Conservation (phyloP, 2,888 invertebrate species). For the Geophilus truncorum region DNA sequence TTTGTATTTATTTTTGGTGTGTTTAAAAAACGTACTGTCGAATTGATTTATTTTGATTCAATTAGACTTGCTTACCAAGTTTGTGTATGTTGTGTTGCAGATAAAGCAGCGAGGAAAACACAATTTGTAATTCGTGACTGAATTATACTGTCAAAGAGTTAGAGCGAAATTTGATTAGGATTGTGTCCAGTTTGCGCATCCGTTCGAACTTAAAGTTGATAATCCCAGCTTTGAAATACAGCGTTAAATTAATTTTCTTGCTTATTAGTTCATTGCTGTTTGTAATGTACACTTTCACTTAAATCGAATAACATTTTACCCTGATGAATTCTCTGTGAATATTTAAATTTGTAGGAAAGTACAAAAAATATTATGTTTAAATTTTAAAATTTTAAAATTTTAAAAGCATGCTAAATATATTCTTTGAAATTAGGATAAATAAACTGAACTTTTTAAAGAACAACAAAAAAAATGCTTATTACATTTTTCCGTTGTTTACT, state of each 20-base stretch:
- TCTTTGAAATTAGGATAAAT: no score
- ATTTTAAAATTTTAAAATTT: no score
- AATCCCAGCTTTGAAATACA: not conserved
- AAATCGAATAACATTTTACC: no score
- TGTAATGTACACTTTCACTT: no score
- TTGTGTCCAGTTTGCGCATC: not conserved
- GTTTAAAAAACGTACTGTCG: not conserved
- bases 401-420: no score
- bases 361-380: no score
- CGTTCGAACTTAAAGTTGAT: not conserved
- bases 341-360: no score
- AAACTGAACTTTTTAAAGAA: no score
- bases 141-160: not conserved
- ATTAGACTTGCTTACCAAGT: not conserved
- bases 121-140: constrained; percentile 20
- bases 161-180: constrained; percentile 2
- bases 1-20: no score
- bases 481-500: no score
- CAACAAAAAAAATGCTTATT: no score
- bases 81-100: not conserved
- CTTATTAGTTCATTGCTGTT: not conserved
- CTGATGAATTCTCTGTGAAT: no score
- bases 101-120: not conserved
- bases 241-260: not conserved
- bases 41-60: constrained; percentile 1